Evolutionary conservation across 2,113 vertebrate genomes (phyloP), one percentile per base, ranked within the genome.

Genomic region (Lipotes vexillifer): DNA sequence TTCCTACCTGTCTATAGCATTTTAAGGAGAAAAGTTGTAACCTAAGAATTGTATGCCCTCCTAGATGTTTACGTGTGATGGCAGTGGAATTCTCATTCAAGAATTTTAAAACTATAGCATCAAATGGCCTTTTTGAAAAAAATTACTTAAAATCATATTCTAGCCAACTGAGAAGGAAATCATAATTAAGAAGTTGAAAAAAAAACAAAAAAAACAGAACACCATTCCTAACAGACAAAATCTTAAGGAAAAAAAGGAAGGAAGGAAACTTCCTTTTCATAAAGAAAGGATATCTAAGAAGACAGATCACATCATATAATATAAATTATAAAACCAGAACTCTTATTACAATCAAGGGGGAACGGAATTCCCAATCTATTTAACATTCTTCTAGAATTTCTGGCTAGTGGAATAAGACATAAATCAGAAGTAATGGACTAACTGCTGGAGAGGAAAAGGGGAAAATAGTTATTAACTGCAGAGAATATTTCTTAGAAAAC

Each of bases 11-110:
- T 71, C 27, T 88, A 85, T 25, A 29, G 17, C 44, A 82, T 86
- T 88, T 89, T 89, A 89, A 95, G 83, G 59, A 75, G 49, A 69
- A 92, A 77, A 86, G 46, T 65, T 94, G 7, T 94, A 86, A 75
- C 27, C 59, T 86, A 81, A 55, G 41, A 63, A 66, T 52, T 29
- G 11, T 33, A 57, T 83, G 8, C 36, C 71, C 6, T 93, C n/a
- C 33, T 92, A 94, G 2, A 83, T 94, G 31, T 72, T 90, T 90
- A 61, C 94, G 21, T 80, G 23, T 68, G 31, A 66, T n/a, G 10
- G 29, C 25, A 88, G n/a, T 17, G 72, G 46, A 86, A 93, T 63
- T 93, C 17, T 81, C 74, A 63, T 38, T 90, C 25, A 88, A 71
- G 33, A 90, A 69, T 65, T 89, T 52, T 72, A 88, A 49, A 96